Conservation (phyloP, 1,140 invertebrate species). For the Armadillidium nasatum region DNA sequence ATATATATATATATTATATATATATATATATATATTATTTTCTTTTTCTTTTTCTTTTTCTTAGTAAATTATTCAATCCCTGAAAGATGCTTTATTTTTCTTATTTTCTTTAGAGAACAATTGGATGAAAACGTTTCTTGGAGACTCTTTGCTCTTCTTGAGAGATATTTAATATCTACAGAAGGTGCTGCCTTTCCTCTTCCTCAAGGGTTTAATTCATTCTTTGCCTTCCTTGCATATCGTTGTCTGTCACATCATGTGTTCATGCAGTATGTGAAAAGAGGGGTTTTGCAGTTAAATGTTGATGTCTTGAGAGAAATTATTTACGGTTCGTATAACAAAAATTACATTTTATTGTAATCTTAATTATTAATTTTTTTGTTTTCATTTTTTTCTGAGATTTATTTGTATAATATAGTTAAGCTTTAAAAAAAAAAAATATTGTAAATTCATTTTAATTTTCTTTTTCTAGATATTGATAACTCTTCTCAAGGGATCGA, state of each 20-base stretch:
- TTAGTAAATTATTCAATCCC: not conserved
- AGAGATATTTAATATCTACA: conserved; percentile 69
- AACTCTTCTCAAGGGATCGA: conserved; percentile 61
- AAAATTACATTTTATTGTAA: too few relatives aligned
- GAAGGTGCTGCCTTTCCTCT: conserved; percentile 75
- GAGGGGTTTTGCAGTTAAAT: conserved; percentile 75
- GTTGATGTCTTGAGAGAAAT: conserved; percentile 79
- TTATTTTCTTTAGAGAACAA: conserved; percentile 60
- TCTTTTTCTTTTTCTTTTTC: too few relatives aligned
- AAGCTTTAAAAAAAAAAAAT: not conserved
- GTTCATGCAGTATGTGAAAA: conserved; percentile 72
- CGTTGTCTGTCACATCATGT: conserved; percentile 65
- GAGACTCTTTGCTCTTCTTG: conserved; percentile 65
- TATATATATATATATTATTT: too few relatives aligned
- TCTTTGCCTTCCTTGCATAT: conserved; percentile 78
- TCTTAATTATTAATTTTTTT: not conserved
- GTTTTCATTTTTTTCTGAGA: not conserved
- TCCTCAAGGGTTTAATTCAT: conserved; percentile 77
- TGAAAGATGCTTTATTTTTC: not conserved
- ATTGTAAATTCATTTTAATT: not conserved
- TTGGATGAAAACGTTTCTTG: conserved; percentile 62
- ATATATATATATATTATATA: too few relatives aligned
- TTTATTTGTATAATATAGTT: not conserved
- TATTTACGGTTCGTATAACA: conserved; percentile 59
- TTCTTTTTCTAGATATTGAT: conserved; percentile 56